phyloP scores from a whole-genome alignment of 2,888 invertebrate genomes.

The Merodon equestris region DNA sequence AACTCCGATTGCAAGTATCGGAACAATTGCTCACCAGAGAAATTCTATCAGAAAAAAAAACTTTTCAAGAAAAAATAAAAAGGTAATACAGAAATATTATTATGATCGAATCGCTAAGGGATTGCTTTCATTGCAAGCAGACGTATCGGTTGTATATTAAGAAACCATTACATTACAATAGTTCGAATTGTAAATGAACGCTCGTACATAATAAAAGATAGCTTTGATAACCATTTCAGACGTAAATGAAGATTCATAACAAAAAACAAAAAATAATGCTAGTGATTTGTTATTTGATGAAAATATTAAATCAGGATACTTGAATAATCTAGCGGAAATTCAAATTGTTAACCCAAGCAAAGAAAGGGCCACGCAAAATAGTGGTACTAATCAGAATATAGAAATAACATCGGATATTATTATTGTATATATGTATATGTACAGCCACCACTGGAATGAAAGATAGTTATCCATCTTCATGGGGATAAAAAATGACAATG shows the following conservation, averaged over 20 bases:
- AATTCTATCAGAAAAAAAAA: conserved; percentile 33
- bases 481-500: no score
- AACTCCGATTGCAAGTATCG: no score
- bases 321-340: not conserved
- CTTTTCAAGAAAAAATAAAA: conserved; percentile 45
- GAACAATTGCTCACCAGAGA: conserved; percentile 1
- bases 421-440: not conserved
- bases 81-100: conserved; percentile 31
- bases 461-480: no score
- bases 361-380: no score
- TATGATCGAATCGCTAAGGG: conserved; percentile 15
- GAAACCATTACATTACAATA: no score
- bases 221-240: conserved; percentile 31
- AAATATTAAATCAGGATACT: no score
- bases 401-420: no score
- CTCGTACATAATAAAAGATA: conserved; percentile 39
- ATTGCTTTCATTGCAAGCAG: conserved; percentile 19
- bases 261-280: conserved; percentile 17
- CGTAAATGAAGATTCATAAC: no score
- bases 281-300: conserved; percentile 10
- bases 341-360: not conserved
- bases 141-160: no score
- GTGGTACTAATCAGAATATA: not conserved
- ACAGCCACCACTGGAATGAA: not conserved
- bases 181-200: conserved; percentile 19